phyloP scores from a whole-genome alignment of 2,797 vertebrate species.

The Balearica regulorum region DNA sequence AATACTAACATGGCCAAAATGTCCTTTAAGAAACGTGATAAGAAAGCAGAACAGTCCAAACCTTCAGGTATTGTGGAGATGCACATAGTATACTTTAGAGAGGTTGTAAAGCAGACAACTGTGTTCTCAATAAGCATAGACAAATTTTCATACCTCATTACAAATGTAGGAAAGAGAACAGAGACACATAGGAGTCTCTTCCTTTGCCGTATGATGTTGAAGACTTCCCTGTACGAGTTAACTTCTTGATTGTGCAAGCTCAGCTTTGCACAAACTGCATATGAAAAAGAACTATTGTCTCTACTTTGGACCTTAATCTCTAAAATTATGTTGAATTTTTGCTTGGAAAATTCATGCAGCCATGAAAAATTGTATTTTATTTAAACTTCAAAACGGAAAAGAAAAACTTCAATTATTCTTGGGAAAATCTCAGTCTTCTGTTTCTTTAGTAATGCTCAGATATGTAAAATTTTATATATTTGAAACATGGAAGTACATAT shows the following conservation, averaged over 20 bases:
- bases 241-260: background rate
- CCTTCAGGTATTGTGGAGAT: background rate
- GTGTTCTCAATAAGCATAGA: background rate
- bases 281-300: background rate
- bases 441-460: conserved; percentile 3
- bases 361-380: background rate
- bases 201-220: background rate
- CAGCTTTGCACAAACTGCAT: background rate
- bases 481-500: background rate
- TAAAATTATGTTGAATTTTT: background rate
- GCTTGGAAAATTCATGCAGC: background rate
- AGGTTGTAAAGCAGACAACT: background rate
- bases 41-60: background rate
- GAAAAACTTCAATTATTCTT: background rate
- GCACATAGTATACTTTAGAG: background rate
- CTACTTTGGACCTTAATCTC: background rate
- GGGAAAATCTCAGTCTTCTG: background rate
- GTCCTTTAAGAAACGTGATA: background rate
- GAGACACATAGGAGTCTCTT: background rate
- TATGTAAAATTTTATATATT: background rate
- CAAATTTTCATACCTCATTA: background rate
- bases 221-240: background rate
- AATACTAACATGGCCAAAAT: background rate
- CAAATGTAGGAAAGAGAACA: background rate
- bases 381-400: background rate